Base-by-base conservation (phyloP, 2,113 vertebrate species). In the Corythoichthys haematopterus region DNA sequence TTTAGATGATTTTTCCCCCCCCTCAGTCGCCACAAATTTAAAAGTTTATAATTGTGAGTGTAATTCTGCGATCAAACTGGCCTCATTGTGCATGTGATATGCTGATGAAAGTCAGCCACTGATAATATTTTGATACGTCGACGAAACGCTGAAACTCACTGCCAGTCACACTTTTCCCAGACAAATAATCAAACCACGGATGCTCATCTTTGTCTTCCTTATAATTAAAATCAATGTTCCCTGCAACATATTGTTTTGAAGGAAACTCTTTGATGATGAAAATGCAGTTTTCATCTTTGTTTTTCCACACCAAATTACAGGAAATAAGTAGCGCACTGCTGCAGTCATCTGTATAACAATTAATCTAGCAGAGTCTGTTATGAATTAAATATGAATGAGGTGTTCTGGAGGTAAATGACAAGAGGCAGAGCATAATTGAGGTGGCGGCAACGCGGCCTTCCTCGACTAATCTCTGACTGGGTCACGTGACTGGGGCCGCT, bases 351-450 rank as follows among this genome's bases (percentile, higher is more conserved):
- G 94, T 94, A 94, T 95, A 94, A 97, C 94, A 98, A 98, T 98
- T 98, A 96, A 94, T 95, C 93, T 93, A 93, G 93, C 90, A 91
- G 91, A 94, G 93, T 92, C 93, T 94, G 94, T 97, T 95, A 98
- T 98, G 96, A 98, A 99, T 99, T 97, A 98, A 96, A 98, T 96
- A 98, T 98, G 96, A 98, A 97, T 97, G 96, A 97, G 95, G 95
- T 97, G 95, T 97, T 98, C 98, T 96, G 93, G 95, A 95, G 94
- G 95, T 97, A 98, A 98, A 98, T 98, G 97, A 98, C 95, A 95
- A 97, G 95, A 97, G 95, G 95, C 97, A 98, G 95, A 84, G 93
- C 93, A 94, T 99, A 98, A 99, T 98, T 97, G 96, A 97, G 95
- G 94, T 95, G 92, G 92, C 91, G 91, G 93, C 93, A 93, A 96